Base-by-base conservation (phyloP, 2,797 vertebrate genomes). In the Catharus ustulatus region DNA sequence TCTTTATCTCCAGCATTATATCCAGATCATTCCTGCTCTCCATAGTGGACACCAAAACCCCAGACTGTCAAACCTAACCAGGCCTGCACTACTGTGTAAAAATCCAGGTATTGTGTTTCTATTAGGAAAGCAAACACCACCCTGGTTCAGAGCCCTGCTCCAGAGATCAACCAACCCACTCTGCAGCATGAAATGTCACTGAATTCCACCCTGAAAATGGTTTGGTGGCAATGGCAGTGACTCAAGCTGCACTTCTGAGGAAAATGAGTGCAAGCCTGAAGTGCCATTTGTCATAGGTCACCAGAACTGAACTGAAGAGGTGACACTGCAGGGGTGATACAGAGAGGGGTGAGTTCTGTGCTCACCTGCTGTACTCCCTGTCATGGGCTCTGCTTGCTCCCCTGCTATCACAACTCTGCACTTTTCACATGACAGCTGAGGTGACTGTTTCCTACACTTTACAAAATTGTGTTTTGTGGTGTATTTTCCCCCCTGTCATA, bases 81-180 rank as follows among this genome's bases (percentile, higher is more conserved):
- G 21, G 19, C 32, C 21, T 38, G 5, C 74, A 55, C 10, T 36
- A 1, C 2, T 10, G 0, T 2, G 29, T 8, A 16, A 51, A 71
- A 62, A 42, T 8, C 8, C 15, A 66, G 24, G 22, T 46, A 3
- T 22, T 57, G 20, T 61, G 26, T 63, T 57, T 82, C 46, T 32
- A 2, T 62, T 38, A 27, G 52, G 45, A 88, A 67, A 59, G 42
- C 63, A 57, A 79, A 66, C 68, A 36, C 34, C 34, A 27, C 12
- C 38, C 62, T 69, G 40, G 38, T 23, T 58, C 63, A 73, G 13
- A 87, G 59, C 63, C 34, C 38, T 54, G 22, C 43, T 49, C 54
- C 63, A 45, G 59, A 69, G 32, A 64, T 26, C 38, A 30, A 1
- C 29, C 24, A 32, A 58, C 27, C 4, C 27, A 4, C 43, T 38